Evolutionary conservation across 2,797 vertebrate species (phyloP), one percentile per base, ranked within the genome.

Genomic region (Crocodylus rhombifer): DNA sequence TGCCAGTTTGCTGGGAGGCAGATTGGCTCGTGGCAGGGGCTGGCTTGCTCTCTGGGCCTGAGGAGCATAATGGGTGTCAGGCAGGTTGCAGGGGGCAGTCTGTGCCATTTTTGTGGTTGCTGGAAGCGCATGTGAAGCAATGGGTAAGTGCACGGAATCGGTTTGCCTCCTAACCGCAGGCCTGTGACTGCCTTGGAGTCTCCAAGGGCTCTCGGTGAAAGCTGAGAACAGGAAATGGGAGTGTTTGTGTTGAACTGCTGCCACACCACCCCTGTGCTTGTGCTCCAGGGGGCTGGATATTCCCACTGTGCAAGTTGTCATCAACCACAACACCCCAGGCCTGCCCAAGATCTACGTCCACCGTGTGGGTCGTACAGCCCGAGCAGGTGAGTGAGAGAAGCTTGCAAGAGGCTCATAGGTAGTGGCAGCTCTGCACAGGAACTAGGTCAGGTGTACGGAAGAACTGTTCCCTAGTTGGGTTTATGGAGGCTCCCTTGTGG

Each of bases 331-430:
- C 97, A 99, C 99, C 0, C 99, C 99, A 0, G 99, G 99, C 2
- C 98, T 99, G 75, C 99, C 99, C 0, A 99, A 99, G 96, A 99
- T 98, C 95, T 99, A 99, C 98, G 99, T 99, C 93, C 99, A 99
- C 97, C 98, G 99, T 3, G 99, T 99, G 0, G 99, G 99, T 14
- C 97, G 99, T n/a, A 99, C 99, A 0, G 99, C 99, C 1, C 98
- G 99, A 18, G 99, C 99, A 11, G 99, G 99, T 99, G 88, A 97
- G 97, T 1, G 1, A 57, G 76, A 25, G 5, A 7, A 51, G 6
- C 14, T 4, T 0, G 0, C 0, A 1, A 14, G 21, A 4, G 1
- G 4, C 1, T 61, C 15, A 1, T 7, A 7, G 15, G 60, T 7
- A 5, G 6, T 42, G 26, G 7, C 1, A 6, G 18, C 4, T 33